Evolutionary conservation across 2,888 invertebrate species (phyloP), one percentile per base, ranked within the genome.

Genomic region (Phaonia tiefii): DNA sequence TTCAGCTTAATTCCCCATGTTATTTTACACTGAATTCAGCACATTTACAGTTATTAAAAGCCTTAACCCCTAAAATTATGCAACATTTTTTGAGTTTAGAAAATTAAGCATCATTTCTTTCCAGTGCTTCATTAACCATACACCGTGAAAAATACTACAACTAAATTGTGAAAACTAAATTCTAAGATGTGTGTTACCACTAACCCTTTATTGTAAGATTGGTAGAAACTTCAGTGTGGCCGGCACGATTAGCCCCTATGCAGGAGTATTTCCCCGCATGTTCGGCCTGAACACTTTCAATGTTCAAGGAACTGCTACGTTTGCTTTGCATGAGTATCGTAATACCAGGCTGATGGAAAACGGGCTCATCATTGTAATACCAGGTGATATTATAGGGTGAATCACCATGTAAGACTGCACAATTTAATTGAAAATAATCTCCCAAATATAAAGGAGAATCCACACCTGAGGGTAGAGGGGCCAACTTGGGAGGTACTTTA

Each of bases 181-280:
- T n/a, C n/a, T n/a, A n/a, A n/a, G n/a, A n/a, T n/a, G n/a, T n/a
- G 31, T 22, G 39, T 69, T 56, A 58, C 63, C 72, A 89, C 90
- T 86, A 89, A 90, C 90, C 90, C 89, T 89, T 89, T 49, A 90
- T 87, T 78, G 88, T 88, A 70, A 90, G 86, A 75, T 80, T 84
- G 82, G 89, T 88, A 31, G 88, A 87, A 63, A 88, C 87, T 80
- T 90, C 89, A 69, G 92, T 89, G 80, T 89, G 89, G 85, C 93
- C 94, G 76, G 93, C 94, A 81, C 91, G 91, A 91, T 94, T 94
- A 85, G 91, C 92, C 54, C 95, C 95, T 82, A 93, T 91, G 89
- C 96, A 96, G 76, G 94, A 94, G 88, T 95, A 96, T 86, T 93
- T 93, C 80, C 96, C 96, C 85, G 94, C 93, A 89, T 96, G 94